Base-by-base conservation (phyloP, 1,140 invertebrate genomes). In the Drosophila busckii region DNA sequence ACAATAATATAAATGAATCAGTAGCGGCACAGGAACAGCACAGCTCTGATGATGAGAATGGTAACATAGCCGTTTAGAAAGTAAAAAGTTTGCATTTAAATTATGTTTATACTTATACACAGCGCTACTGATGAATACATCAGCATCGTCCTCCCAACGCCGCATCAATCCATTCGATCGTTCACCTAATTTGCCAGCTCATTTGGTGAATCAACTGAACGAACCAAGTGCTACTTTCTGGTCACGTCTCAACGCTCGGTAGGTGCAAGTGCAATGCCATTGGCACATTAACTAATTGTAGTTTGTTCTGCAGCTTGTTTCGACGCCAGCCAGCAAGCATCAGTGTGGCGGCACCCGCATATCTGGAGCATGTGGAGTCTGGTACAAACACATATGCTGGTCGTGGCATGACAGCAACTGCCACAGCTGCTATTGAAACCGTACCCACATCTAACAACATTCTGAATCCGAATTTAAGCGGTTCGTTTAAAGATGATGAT, bases 401-500 rank as follows among this genome's bases (percentile, higher is more conserved):
- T 15, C 63, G 35, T 2, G 53, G 31, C 12, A 37, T 23, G 10
- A 35, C 32, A n/a, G 19, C 28, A 55, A 23, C 31, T 20, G 16
- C 25, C 9, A 23, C 48, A 5, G 58, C 38, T 35, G 52, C 40
- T 26, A 58, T 58, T 23, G 42, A 80, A 7, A 40, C 64, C 15
- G 41, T 61, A 23, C 80, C 75, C 12, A 55, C 84, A 46, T 85
- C 86, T 22, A 87, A 87, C 56, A 87, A 87, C 62, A 85, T 87
- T 29, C 59, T 87, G 13, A 87, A 87, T 70, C 76, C 84, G 70
- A 87, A 87, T 86, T 86, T 87, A 84, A 87, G 86, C 67, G 86
- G 86, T 62, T 87, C 84, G 25, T 87, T 87, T 31, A 82, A 84
- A 38, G 86, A 87, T 44, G 83, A 71, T 32, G 85, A 85, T 48